Evolutionary conservation across 2,888 invertebrate genomes (phyloP), one percentile per base, ranked within the genome.

Genomic region (Caenorhabditis parvicauda): DNA sequence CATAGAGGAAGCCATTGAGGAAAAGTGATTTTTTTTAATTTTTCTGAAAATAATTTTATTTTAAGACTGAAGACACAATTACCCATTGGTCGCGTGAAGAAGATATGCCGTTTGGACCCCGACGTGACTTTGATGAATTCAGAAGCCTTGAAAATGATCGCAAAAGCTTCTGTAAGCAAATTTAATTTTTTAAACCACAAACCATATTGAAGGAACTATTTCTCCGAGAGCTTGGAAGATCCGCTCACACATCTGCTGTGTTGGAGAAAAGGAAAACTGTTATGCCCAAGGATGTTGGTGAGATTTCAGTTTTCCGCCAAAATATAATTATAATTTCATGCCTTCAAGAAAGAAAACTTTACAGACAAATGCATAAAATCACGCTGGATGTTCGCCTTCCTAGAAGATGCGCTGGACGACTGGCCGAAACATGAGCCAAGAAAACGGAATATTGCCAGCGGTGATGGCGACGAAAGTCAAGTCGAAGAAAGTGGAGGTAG

Each of bases 341-440:
- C n/a, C n/a, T n/a, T n/a, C n/a, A n/a, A n/a, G n/a, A n/a, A n/a
- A n/a, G n/a, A n/a, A 22, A 39, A 29, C 22, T 42, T 58, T 73
- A 48, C 55, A 76, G 76, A 73, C 24, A 64, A 64, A 22, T 67
- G 64, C 3, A 72, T 75, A 44, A 60, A 68, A 28, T 54, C 62
- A 24, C 56, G 54, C 21, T 64, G 68, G 63, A 49, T 62, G 3
- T 76, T 75, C 55, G 66, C 66, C n/a, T 70, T 75, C 45, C 62
- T 76, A 12, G 74, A 76, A 50, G 76, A 74, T 39, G 69, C 74
- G 12, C 47, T 76, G 14, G 74, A 74, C 14, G 73, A 65, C 12
- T 76, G 76, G 76, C 74, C 75, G 29, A 74, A 74, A 41, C 19
- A 41, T 37, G 50, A 59, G 47, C 56, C 52, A 27, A 64, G 43